Conservation (phyloP, 2,888 invertebrate species). For the Arrhopalites spinosus region DNA sequence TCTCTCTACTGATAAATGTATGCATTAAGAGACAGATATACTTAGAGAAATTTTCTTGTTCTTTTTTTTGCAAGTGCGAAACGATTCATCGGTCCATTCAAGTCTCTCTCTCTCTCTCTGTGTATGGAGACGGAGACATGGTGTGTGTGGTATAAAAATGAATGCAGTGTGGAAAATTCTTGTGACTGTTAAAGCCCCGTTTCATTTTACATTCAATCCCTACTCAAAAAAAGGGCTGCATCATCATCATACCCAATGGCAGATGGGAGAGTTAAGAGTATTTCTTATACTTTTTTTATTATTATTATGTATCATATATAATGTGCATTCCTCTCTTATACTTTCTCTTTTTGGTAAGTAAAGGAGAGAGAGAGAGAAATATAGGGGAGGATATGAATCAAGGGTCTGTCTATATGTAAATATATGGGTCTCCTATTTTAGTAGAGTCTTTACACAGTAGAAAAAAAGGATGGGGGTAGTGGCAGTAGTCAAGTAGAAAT, state of each 20-base stretch:
- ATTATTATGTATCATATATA: too few species aligned
- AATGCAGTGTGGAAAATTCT: slow-evolving; percentile 13
- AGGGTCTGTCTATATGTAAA: too few species aligned
- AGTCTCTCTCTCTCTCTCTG: background rate
- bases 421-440: background rate
- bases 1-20: background rate
- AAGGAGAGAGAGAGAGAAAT: background rate
- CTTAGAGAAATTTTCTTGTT: too few species aligned
- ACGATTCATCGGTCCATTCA: background rate
- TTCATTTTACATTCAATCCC: background rate
- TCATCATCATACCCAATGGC: too few species aligned
- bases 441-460: background rate
- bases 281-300: too few species aligned
- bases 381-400: too few species aligned
- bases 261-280: too few species aligned
- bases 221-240: background rate
- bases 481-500: background rate
- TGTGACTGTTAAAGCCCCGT: background rate
- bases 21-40: too few species aligned
- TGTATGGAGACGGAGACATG: background rate
- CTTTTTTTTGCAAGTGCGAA: slow-evolving; percentile 21
- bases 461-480: too few species aligned
- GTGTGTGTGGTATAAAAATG: background rate
- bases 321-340: too few species aligned
- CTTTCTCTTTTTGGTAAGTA: too few species aligned